These are phyloP conservation scores for Python bivittatus DNA, from an alignment of 2,113 vertebrate species.

Conservation along the genomic window DNA sequence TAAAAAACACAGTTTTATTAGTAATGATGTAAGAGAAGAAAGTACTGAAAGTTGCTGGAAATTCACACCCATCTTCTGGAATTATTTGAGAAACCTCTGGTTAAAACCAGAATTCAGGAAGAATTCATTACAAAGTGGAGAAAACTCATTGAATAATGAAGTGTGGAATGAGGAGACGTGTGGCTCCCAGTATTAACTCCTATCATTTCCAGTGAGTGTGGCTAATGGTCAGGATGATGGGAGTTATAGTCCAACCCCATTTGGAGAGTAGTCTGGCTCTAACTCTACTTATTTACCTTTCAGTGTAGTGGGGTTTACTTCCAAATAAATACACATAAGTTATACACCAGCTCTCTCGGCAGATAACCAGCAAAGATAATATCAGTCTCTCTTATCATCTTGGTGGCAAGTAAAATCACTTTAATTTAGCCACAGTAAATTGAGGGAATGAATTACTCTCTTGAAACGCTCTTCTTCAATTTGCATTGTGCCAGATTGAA, in stretches of 20 bases:
- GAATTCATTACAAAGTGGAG: background rate
- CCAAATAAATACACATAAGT: background rate
- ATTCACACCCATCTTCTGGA: background rate
- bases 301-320: background rate
- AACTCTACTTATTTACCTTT: background rate
- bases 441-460: background rate
- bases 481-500: slow-evolving; percentile 9
- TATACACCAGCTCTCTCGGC: background rate
- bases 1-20: background rate
- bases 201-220: background rate
- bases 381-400: background rate
- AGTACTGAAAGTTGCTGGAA: background rate
- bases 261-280: background rate
- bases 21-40: background rate
- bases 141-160: background rate
- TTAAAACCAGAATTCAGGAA: background rate
- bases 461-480: background rate
- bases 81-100: background rate
- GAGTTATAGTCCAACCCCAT: background rate
- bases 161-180: background rate
- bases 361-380: background rate
- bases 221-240: background rate
- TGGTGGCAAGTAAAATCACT: background rate
- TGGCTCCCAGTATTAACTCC: background rate
- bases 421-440: background rate